These are phyloP conservation scores for Drosophila novamexicana DNA, from an alignment of 1,140 invertebrate genomes.

Conservation along the genomic window DNA sequence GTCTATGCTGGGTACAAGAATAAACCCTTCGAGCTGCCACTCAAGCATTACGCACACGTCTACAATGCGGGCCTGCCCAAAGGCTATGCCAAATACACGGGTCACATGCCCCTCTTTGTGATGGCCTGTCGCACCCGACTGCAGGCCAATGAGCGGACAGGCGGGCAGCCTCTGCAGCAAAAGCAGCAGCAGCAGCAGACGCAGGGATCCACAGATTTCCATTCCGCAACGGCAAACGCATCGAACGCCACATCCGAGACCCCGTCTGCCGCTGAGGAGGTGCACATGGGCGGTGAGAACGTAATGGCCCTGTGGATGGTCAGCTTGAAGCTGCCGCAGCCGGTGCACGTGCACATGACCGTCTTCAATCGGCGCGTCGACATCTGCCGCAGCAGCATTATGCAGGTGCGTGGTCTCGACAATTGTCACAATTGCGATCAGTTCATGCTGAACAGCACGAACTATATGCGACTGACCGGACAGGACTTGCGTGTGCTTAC, in stretches of 20 bases:
- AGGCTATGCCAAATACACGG: background rate
- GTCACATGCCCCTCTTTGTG: constrained; percentile 46
- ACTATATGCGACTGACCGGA: constrained; percentile 42
- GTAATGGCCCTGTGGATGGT: constrained; percentile 45
- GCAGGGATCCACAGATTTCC: background rate
- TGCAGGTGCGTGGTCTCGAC: constrained; percentile 35
- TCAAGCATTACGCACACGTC: background rate
- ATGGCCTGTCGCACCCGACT: constrained; percentile 40
- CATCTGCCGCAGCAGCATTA: constrained; percentile 34
- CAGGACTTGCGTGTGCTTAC: constrained; percentile 39
- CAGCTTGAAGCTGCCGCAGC: constrained; percentile 22
- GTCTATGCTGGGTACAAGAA: constrained; percentile 9
- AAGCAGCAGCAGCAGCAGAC: background rate
- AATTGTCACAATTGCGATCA: constrained; percentile 21
- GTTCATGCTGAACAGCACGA: constrained; percentile 5
- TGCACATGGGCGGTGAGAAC: constrained; percentile 12
- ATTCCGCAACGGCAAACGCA: too few species aligned
- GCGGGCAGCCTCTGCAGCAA: too few species aligned
- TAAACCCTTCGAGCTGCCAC: background rate
- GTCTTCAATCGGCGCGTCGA: constrained; percentile 55
- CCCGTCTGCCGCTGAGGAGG: background rate
- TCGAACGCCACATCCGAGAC: too few species aligned
- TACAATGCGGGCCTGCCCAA: constrained; percentile 7
- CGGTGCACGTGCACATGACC: constrained; percentile 40
- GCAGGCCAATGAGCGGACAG: background rate